Base-by-base conservation (phyloP, 2,888 invertebrate genomes). In the Tillus elongatus region DNA sequence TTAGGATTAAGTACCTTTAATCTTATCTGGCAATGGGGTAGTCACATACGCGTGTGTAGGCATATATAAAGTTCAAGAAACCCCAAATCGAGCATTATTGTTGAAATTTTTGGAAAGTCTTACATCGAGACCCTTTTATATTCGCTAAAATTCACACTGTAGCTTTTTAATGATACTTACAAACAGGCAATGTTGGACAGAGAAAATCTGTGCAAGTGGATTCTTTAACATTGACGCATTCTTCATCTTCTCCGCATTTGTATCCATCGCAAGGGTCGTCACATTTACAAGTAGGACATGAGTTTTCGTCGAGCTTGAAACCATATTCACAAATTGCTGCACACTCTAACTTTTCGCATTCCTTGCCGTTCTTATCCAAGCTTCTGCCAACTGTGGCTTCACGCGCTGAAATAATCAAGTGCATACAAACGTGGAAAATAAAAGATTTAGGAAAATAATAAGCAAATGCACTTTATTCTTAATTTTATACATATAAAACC, bases 311-410 rank as follows among this genome's bases (percentile, higher is more conserved):
- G 13, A 74, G 72, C 64, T 81, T 82, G 60, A 85, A 88, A 1
- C 89, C 89, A 51, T 86, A 88, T 58, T 88, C 86, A 53, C 89
- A 89, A 30, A 86, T 77, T 2, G 82, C 82, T 0, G 86, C 83
- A 55, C 89, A 89, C 33, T 87, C 77, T 3, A 82, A 74, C 3
- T 73, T 70, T 26, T 80, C 75, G 49, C 88, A 88, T 37, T 69
- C 63, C 14, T 68, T 63, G 8, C 52, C 52, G 10, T 56, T 53
- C 35, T 57, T 56, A 31, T 51, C 50, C 16, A 64, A 51, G 40
- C 61, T 64, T 32, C 66, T 52, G 6, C 54, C 64, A 13, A 54
- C 46, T 13, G 54, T 44, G 38, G 54, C 54, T 13, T 47, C 50
- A 28, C 61, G 57, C 24, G 51, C 62, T 62, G 41, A 40, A 50